Conservation (phyloP, 2,888 invertebrate genomes). For the Cepaea hortensis region DNA sequence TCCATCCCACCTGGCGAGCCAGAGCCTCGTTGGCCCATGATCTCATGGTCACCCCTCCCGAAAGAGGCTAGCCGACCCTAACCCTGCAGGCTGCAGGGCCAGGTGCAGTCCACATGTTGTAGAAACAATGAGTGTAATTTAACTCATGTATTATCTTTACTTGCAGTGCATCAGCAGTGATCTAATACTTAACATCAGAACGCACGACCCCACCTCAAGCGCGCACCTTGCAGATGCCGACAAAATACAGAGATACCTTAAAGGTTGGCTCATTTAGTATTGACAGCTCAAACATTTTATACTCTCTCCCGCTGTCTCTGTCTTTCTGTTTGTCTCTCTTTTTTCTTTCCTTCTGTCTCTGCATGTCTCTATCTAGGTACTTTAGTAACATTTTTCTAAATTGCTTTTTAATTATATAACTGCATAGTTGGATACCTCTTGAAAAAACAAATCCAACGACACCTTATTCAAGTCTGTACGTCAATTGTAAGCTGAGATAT, state of each 20-base stretch:
- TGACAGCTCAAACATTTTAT: background rate
- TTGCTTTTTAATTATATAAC: too few species aligned
- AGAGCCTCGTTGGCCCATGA: too few species aligned
- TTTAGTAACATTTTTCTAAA: too few species aligned
- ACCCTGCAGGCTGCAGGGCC: too few species aligned
- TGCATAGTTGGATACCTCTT: too few species aligned
- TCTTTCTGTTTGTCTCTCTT: background rate
- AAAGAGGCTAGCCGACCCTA: too few species aligned
- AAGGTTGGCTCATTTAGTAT: conserved; percentile 57
- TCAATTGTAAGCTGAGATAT: too few species aligned
- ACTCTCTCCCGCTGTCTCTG: background rate
- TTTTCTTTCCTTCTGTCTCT: background rate
- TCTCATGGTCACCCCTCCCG: too few species aligned
- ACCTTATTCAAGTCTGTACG: too few species aligned
- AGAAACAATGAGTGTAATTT: background rate
- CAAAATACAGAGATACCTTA: conserved; percentile 67
- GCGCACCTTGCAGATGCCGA: conserved; percentile 66
- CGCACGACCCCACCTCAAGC: conserved; percentile 72
- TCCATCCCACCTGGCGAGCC: too few species aligned
- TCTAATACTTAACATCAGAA: conserved; percentile 68
- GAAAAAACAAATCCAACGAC: too few species aligned
- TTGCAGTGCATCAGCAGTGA: conserved; percentile 70
- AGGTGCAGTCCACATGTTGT: too few species aligned
- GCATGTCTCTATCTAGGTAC: background rate
- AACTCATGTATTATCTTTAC: background rate